Percentiles rank a stretch among this genome's conserved stretches.
These are phyloP conservation scores for Idaea straminata DNA, from an alignment of 2,888 invertebrate species.

Conservation along the genomic window DNA sequence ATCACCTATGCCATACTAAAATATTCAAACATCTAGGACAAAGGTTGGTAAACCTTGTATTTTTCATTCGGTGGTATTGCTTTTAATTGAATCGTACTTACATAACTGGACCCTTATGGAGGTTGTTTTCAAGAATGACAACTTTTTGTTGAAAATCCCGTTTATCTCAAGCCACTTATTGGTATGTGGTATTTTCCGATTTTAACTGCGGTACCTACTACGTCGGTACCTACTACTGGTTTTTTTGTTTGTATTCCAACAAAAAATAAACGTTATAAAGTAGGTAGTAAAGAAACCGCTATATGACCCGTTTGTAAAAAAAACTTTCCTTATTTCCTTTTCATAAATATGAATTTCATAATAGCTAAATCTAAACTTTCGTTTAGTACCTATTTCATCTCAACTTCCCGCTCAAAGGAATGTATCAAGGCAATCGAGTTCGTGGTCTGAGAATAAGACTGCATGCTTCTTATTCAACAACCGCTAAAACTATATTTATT, in stretches of 20 bases:
- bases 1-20: not conserved
- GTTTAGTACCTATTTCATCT: not conserved
- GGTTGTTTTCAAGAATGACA: not conserved
- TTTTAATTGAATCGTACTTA: not conserved
- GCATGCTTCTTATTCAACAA: not conserved
- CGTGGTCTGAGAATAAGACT: not conserved
- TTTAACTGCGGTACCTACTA: not conserved
- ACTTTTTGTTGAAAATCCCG: constrained; percentile 1
- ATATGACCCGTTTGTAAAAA: not conserved
- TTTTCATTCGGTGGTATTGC: not conserved
- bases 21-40: not conserved
- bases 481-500: not conserved
- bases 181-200: not conserved
- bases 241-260: not conserved
- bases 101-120: not conserved
- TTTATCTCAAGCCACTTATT: not conserved
- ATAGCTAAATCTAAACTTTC: too few species aligned
- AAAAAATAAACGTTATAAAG: constrained; percentile 5
- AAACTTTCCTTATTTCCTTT: too few species aligned
- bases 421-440: constrained; percentile 59
- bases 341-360: too few species aligned
- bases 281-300: constrained; percentile 10
- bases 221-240: not conserved
- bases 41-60: not conserved
- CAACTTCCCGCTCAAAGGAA: constrained; percentile 63